phyloP scores from a whole-genome alignment of 2,888 invertebrate species.

The Loripinus fragilis region DNA sequence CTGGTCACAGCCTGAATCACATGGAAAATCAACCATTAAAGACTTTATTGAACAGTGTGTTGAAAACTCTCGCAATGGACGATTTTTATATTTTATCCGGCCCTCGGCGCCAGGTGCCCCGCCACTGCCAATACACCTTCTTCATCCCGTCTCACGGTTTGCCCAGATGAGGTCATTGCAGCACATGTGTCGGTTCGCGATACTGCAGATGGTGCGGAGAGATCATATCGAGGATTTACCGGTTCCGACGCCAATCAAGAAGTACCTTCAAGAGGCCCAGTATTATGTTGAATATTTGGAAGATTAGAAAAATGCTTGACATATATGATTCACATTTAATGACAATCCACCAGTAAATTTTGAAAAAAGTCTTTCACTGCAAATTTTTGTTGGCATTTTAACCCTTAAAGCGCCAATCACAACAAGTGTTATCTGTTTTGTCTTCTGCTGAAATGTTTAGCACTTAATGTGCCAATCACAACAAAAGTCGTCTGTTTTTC shows the following conservation, averaged over 20 bases:
- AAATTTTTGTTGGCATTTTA: no score
- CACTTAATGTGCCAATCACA: no score
- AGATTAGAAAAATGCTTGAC: conserved; percentile 40
- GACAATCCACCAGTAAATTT: no score
- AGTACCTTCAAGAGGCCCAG: conserved; percentile 81
- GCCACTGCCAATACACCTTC: conserved; percentile 89
- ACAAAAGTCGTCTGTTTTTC: no score
- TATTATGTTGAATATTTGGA: conserved; percentile 80
- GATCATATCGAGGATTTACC: conserved; percentile 89
- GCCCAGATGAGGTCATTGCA: conserved; percentile 87
- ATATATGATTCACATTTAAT: no score
- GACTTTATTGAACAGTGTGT: conserved; percentile 90
- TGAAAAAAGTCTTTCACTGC: no score
- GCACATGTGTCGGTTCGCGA: conserved; percentile 90
- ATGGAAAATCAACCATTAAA: conserved; percentile 85
- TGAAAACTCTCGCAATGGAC: conserved; percentile 88
- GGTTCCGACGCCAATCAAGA: conserved; percentile 85
- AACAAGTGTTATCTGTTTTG: no score
- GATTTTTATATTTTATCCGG: conserved; percentile 90
- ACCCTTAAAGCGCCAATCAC: no score
- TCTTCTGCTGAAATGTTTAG: no score
- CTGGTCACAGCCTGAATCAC: conserved; percentile 83
- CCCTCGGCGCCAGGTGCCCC: conserved; percentile 88
- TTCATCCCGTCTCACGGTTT: conserved; percentile 90
- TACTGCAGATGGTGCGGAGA: conserved; percentile 87